phyloP scores from a whole-genome alignment of 2,888 invertebrate genomes.

The Sturmia bella region DNA sequence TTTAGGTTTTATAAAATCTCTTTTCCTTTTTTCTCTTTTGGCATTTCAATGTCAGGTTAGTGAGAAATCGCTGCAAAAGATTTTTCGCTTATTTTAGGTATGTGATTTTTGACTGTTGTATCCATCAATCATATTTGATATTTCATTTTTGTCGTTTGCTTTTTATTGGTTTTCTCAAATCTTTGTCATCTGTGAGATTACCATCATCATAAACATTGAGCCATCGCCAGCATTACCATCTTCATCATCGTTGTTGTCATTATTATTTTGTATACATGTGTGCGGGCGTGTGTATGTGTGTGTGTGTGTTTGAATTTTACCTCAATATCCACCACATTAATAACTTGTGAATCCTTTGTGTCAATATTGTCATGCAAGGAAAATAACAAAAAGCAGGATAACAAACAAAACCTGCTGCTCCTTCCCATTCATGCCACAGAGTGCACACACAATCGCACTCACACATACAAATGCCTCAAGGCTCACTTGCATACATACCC shows the following conservation, averaged over 20 bases:
- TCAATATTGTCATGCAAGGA: conserved; percentile 68
- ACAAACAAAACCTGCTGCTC: conserved; percentile 33
- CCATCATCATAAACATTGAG: conserved; percentile 51
- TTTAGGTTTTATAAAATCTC: background rate
- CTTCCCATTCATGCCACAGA: conserved; percentile 1
- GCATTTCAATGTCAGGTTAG: conserved; percentile 54
- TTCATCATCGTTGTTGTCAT: conserved; percentile 26
- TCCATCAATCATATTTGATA: conserved; percentile 66
- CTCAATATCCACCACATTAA: conserved; percentile 70
- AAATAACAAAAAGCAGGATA: conserved; percentile 49
- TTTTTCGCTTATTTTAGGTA: conserved; percentile 37
- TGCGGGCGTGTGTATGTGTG: conserved; percentile 60
- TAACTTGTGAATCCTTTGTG: conserved; percentile 69
- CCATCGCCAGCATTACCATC: conserved; percentile 21
- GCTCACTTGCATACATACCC: background rate
- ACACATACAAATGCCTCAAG: background rate
- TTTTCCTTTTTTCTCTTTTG: background rate
- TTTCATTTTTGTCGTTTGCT: conserved; percentile 28
- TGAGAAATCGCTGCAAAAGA: conserved; percentile 57
- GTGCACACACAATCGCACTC: background rate
- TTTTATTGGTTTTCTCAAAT: conserved; percentile 21
- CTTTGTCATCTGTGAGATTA: conserved; percentile 47
- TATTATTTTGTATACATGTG: conserved; percentile 58
- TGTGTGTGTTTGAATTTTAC: conserved; percentile 59
- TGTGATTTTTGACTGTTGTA: conserved; percentile 43